Conservation (phyloP, 2,888 invertebrate species). For the Aporophyla nigra region DNA sequence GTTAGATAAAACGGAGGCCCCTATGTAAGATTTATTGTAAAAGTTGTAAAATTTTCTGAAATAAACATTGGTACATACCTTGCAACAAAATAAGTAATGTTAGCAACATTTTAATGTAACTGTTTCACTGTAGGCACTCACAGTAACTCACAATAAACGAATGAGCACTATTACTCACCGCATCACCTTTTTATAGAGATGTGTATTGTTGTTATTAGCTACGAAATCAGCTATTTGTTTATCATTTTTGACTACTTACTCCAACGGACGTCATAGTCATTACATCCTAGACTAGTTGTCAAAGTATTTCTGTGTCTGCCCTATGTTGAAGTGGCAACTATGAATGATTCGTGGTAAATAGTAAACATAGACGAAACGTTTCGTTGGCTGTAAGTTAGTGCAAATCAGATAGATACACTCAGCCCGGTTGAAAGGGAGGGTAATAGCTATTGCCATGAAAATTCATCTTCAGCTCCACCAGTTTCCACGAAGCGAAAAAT, state of each 20-base stretch:
- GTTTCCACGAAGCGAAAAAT: no score
- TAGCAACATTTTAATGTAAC: conserved; percentile 11
- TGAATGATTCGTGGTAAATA: neutral
- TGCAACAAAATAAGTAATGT: conserved; percentile 42
- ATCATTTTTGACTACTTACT: conserved; percentile 3
- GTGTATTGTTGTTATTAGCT: conserved; percentile 41
- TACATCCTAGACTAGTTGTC: conserved; percentile 13
- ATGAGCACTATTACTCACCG: neutral
- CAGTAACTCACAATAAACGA: neutral
- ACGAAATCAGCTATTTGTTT: conserved; percentile 41
- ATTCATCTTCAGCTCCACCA: no score
- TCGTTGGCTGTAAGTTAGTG: neutral
- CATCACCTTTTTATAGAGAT: conserved; percentile 3
- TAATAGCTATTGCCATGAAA: no score
- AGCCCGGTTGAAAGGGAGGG: no score
- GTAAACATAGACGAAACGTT: conserved; percentile 8
- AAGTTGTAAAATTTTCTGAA: no score
- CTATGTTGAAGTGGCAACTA: neutral
- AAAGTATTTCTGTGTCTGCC: conserved; percentile 12
- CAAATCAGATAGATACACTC: neutral
- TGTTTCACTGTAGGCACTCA: neutral
- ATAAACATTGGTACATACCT: no score
- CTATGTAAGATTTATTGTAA: no score
- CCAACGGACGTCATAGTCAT: conserved; percentile 35
- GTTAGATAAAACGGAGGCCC: no score